Percentiles rank a stretch among this genome's conserved stretches.
Conservation (phyloP, 2,113 vertebrate species). For the Malurus cyaneus region DNA sequence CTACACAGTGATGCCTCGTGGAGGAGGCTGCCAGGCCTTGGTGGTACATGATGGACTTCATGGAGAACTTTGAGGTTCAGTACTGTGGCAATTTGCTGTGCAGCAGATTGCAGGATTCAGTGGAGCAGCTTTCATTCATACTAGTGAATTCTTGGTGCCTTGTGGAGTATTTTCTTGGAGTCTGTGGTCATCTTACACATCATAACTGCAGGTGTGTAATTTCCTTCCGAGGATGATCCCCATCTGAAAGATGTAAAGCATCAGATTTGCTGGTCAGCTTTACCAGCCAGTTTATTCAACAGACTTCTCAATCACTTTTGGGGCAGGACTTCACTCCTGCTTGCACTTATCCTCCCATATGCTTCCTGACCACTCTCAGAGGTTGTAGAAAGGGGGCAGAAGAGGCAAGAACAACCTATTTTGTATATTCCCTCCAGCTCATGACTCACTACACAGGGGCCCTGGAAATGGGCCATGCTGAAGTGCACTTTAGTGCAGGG, state of each 20-base stretch:
- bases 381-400: neutral
- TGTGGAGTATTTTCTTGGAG: neutral
- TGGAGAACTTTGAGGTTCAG: neutral
- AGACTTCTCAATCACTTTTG: neutral
- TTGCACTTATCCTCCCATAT: neutral
- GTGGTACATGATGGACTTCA: neutral
- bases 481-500: neutral
- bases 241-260: neutral
- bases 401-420: neutral
- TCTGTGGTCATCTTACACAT: neutral
- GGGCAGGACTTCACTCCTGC: neutral
- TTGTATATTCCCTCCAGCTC: neutral
- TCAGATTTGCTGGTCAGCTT: neutral
- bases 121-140: neutral
- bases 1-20: neutral
- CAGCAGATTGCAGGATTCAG: neutral
- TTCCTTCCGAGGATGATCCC: neutral
- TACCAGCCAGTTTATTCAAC: neutral
- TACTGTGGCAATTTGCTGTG: neutral
- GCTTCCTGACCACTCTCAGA: neutral
- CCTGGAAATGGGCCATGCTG: neutral
- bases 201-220: neutral
- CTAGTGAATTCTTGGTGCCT: neutral
- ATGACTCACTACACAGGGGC: neutral
- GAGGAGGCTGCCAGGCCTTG: rapidly evolving